These are phyloP conservation scores for Callionymus lyra DNA, from an alignment of 2,113 vertebrate genomes.

Conservation along the genomic window DNA sequence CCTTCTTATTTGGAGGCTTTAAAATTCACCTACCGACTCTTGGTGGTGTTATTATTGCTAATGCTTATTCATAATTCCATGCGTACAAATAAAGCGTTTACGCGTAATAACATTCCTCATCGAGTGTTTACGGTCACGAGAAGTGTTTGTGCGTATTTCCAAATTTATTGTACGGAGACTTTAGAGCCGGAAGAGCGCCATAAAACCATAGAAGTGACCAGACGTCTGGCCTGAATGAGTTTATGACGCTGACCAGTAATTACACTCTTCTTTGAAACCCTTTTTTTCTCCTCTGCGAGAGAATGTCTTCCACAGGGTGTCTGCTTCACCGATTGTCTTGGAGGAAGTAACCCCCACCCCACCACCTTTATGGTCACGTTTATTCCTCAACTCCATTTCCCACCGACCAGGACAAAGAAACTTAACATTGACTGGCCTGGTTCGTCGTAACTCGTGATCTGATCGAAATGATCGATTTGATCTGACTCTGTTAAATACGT, in stretches of 20 bases:
- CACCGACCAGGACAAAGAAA: conserved; percentile 34
- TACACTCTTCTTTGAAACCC: conserved; percentile 83
- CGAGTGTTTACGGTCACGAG: conserved; percentile 63
- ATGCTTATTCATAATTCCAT: background rate
- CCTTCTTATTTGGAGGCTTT: no score
- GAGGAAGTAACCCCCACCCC: conserved; percentile 54
- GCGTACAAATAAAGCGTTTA: background rate
- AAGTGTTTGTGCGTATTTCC: conserved; percentile 74
- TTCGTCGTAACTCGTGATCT: no score
- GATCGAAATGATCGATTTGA: no score
- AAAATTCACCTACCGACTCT: no score
- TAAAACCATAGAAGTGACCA: conserved; percentile 93
- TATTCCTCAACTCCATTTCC: conserved; percentile 58
- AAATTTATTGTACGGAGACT: conserved; percentile 81
- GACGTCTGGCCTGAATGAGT: conserved; percentile 99
- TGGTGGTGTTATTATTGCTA: no score
- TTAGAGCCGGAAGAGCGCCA: conserved; percentile 93
- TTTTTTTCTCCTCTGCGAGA: conserved; percentile 22
- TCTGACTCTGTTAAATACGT: no score
- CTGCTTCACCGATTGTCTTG: conserved; percentile 66
- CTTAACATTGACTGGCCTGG: conserved; percentile 45
- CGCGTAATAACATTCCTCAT: conserved; percentile 25
- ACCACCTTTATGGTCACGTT: conserved; percentile 58
- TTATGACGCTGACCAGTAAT: conserved; percentile 78
- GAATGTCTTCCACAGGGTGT: conserved; percentile 71